Evolutionary conservation across 2,888 invertebrate species (phyloP), one percentile per base, ranked within the genome.

Genomic region (Andrena praecox): DNA sequence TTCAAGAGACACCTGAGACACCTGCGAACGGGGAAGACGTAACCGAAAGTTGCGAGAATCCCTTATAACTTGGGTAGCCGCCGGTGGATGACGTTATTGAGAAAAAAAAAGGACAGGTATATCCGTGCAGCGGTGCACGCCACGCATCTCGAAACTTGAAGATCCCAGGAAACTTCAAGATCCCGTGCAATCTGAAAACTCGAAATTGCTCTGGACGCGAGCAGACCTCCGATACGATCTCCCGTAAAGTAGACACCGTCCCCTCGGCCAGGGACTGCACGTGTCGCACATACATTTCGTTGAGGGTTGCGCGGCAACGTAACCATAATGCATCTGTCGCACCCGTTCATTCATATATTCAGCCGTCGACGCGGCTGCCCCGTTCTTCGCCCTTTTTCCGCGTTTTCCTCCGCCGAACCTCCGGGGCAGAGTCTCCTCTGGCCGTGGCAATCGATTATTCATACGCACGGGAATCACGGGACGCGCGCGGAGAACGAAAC

Each of bases 371-470:
- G 64, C 71, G 63, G 71, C 71, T 81, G 67, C 62, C 77, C 31
- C 75, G 42, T 56, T 67, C 80, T 24, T 68, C 59, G 70, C 54
- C 68, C 56, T 35, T 35, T 60, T 71, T 63, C 42, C 52, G 20
- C 3, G 2, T 27, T 4, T 20, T 35, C 16, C 50, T 33, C n/a
- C n/a, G 12, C n/a, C 29, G 69, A 54, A 52, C 27, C 33, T 8
- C 27, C n/a, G 10, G 10, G n/a, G 54, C 62, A 35, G 35, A 35
- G 52, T 16, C 20, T 35, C 24, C 20, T 27, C 29, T 2, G n/a
- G 10, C 27, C 68, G 33, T 27, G 31, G 59, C 12, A 74, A 86
- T 85, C 85, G 81, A 85, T 86, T 85, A 86, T 84, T 83, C 83
- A 77, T 85, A 82, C 71, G 60, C 35, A 35, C 27, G 54, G 73